phyloP scores from a whole-genome alignment of 2,888 invertebrate species.

The Malacosoma neustria region DNA sequence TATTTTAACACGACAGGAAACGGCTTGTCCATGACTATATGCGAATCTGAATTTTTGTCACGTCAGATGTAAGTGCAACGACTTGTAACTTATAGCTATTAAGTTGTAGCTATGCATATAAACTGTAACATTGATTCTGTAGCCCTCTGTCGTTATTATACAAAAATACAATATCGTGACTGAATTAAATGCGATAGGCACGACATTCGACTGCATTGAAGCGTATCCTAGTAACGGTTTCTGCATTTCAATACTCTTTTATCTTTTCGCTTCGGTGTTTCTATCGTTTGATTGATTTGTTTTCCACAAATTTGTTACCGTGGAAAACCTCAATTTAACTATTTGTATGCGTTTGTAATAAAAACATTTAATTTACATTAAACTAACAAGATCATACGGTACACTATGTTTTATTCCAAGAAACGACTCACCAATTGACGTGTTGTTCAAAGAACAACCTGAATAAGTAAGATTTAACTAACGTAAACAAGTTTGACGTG shows the following conservation, averaged over 20 bases:
- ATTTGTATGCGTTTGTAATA: neutral
- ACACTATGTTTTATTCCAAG: neutral
- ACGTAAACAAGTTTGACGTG: neutral
- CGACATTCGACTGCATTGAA: constrained; percentile 26
- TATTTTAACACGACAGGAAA: constrained; percentile 45
- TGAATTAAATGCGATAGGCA: constrained; percentile 29
- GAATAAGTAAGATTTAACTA: neutral
- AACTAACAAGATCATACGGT: neutral
- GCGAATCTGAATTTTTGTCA: constrained; percentile 23
- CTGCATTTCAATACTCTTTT: constrained; percentile 59
- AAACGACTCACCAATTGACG: neutral
- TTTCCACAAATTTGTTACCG: neutral
- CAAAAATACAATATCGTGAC: constrained; percentile 37
- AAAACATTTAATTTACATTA: neutral
- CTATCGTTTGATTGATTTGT: neutral
- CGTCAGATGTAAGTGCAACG: constrained; percentile 29
- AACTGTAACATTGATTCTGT: constrained; percentile 15
- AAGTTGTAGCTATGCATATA: constrained; percentile 16
- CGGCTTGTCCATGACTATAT: constrained; percentile 35
- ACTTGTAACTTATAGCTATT: constrained; percentile 18
- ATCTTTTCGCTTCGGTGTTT: neutral
- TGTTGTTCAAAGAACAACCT: neutral
- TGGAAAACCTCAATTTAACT: neutral
- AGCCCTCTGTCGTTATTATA: constrained; percentile 7
- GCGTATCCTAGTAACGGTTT: constrained; percentile 63